Conservation (phyloP, 1,140 invertebrate species). For the Drosophila equinoxialis region DNA sequence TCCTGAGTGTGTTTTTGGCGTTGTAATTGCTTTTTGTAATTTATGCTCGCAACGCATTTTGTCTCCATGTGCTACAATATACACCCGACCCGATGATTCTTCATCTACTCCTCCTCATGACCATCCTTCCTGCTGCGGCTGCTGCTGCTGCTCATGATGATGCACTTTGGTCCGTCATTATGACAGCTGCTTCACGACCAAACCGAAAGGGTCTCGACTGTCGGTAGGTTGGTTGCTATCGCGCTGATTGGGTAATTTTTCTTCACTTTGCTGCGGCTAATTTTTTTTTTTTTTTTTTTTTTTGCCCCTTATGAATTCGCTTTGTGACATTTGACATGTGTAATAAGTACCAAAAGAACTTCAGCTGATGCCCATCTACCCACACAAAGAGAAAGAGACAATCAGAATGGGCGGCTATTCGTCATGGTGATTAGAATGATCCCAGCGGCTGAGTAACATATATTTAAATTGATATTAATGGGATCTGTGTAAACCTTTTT, state of each 20-base stretch:
- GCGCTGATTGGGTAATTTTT: conserved; percentile 72
- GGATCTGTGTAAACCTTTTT: background rate
- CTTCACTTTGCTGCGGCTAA: conserved; percentile 57
- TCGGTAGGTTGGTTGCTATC: conserved; percentile 19
- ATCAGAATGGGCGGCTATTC: conserved; percentile 23
- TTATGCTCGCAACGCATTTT: conserved; percentile 70
- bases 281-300: conserved; percentile 57
- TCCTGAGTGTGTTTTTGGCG: conserved; percentile 64
- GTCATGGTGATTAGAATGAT: conserved; percentile 65
- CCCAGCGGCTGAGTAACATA: conserved; percentile 9
- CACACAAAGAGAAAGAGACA: background rate
- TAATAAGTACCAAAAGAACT: conserved; percentile 33
- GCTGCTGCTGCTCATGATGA: conserved; percentile 34
- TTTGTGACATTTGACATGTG: conserved; percentile 74
- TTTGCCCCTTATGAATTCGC: conserved; percentile 63
- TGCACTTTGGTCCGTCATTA: conserved; percentile 79
- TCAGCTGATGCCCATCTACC: conserved; percentile 43
- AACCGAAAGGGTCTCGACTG: conserved; percentile 47
- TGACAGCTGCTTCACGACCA: conserved; percentile 77
- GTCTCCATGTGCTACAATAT: conserved; percentile 45
- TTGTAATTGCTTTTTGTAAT: conserved; percentile 81
- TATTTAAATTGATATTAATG: conserved; percentile 56
- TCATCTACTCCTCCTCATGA: conserved; percentile 10
- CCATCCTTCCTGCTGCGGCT: conserved; percentile 12
- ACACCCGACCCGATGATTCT: background rate